Percentiles rank a stretch among this genome's conserved stretches.
Evolutionary conservation across 64 coral and sea anemone genomes (phyloP).

Genomic region (Montipora sp.): DNA sequence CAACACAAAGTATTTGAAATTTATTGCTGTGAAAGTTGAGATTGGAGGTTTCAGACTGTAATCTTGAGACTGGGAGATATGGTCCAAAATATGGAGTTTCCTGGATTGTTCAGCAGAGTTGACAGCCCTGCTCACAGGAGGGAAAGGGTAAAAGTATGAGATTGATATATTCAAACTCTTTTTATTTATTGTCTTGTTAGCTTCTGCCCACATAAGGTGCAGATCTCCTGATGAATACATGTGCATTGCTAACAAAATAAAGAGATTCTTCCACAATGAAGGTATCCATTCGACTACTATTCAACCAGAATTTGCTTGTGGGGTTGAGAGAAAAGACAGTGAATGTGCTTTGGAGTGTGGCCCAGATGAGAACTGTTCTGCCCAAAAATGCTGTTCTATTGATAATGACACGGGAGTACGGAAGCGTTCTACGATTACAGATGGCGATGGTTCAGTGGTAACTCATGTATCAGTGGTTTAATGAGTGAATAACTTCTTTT

Average conservation of each 20-base stretch:
- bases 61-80: too few relatives aligned
- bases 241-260: conserved; percentile 92
- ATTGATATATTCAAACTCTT: not conserved
- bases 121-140: not conserved
- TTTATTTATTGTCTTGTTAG: conserved; percentile 40
- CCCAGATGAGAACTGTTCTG: conserved; percentile 71
- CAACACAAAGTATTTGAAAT: too few relatives aligned
- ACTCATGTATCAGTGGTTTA: not conserved
- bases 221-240: conserved; percentile 96
- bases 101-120: too few relatives aligned
- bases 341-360: conserved; percentile 90
- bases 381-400: conserved; percentile 91
- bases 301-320: conserved; percentile 93
- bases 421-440: conserved; percentile 50
- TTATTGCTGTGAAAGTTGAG: too few relatives aligned
- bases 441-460: not conserved
- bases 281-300: conserved; percentile 99
- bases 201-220: conserved; percentile 94
- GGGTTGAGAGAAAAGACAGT: conserved; percentile 59
- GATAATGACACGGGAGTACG: conserved; percentile 65
- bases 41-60: too few relatives aligned
- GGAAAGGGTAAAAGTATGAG: not conserved
- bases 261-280: conserved; percentile 97
- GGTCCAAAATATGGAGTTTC: too few relatives aligned
- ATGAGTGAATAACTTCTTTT: not conserved